Percentiles rank a stretch among this genome's conserved stretches.
phyloP scores from a whole-genome alignment of 2,113 vertebrate species.

The Paramormyrops kingsleyae region DNA sequence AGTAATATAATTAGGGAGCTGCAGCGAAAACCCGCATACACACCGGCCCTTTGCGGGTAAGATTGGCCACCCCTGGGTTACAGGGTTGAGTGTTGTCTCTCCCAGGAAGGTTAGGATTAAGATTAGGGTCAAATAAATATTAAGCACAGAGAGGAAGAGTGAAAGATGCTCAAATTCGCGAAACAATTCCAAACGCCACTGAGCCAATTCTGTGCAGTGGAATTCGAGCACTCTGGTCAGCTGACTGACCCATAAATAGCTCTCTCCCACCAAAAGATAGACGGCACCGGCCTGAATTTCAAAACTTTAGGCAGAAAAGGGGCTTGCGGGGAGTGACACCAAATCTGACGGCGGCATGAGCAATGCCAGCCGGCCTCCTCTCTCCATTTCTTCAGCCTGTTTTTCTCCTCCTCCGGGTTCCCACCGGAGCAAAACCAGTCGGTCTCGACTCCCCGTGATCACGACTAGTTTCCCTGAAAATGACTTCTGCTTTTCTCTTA shows the following conservation, averaged over 20 bases:
- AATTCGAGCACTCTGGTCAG: background rate
- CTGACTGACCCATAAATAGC: background rate
- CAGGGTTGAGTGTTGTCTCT: background rate
- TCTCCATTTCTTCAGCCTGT: background rate
- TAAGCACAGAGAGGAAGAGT: background rate
- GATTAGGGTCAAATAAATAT: background rate
- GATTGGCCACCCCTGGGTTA: background rate
- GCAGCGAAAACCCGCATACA: too few relatives aligned
- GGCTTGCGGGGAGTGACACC: background rate
- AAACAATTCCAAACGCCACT: background rate
- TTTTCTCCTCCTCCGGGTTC: background rate
- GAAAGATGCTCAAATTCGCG: background rate
- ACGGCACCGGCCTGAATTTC: background rate
- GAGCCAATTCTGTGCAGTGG: background rate
- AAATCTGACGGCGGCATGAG: background rate
- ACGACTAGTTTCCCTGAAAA: background rate
- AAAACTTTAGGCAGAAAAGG: background rate
- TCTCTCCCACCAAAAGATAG: background rate
- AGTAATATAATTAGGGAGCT: too few relatives aligned
- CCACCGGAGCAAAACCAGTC: background rate
- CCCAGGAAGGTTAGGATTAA: background rate
- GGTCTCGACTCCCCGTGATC: background rate
- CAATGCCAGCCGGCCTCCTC: background rate
- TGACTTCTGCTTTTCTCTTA: background rate
- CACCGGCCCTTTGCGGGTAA: too few relatives aligned